Evolutionary conservation across 2,113 vertebrate species (phyloP), one percentile per base, ranked within the genome.

Genomic region (Haplotaxodon microlepis): DNA sequence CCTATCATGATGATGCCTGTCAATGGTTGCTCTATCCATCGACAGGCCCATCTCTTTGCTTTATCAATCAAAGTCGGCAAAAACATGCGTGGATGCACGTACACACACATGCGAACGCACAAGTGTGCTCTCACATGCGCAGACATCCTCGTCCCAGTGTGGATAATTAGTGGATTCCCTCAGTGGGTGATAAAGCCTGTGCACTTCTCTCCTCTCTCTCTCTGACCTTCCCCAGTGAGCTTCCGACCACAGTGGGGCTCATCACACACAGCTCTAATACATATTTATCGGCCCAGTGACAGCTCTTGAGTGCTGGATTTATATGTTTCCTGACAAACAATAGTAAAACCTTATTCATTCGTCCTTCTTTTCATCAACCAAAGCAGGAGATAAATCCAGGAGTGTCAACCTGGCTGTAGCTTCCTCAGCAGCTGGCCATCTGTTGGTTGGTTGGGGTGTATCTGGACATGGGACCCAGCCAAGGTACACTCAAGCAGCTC

Each of bases 151-250:
- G 87, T 94, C 92, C 93, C 86, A 84, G 82, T 88, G 93, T 93
- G 90, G 84, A 92, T 95, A 95, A 96, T 96, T 96, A 94, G 94
- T 94, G 88, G 85, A 91, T 93, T 95, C 90, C 93, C 92, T 91
- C 90, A 84, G 94, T 89, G 87, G 94, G 90, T 24, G 91, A 92
- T 92, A 14, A 76, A 92, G 83, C 89, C 76, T 24, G 11, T 66
- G 88, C 90, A 89, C 85, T 63, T 84, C 84, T 80, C 88, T 87
- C 57, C 84, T 83, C 90, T 93, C 82, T 93, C 81, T 83, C 87
- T 90, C 86, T 95, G 94, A 95, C 94, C 94, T 95, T 95, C 94
- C 94, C 93, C 81, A 45, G 89, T 83, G 93, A 88, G 93, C 90
- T 84, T 92, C 88, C 85, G 73, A 80, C 88, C 94, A 83, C 94